Evolutionary conservation across 2,113 vertebrate species (phyloP).

Genomic region (Oryzias javanicus): DNA sequence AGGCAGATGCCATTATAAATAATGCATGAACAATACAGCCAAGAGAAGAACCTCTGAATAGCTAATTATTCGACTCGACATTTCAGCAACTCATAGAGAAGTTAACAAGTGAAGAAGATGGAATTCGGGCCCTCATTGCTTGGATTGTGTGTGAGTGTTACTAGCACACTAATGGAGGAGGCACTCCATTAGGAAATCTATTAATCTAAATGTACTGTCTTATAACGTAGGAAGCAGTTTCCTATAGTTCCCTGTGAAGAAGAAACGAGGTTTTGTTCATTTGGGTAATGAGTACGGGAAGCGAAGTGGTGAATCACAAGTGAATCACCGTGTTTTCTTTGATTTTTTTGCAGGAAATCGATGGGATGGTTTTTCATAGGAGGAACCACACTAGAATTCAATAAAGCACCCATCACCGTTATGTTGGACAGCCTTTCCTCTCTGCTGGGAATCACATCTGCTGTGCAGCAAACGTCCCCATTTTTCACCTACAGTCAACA

Average conservation of each 20-base stretch:
- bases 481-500: conserved; percentile 16
- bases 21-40: conserved; percentile 70
- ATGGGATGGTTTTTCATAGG: conserved; percentile 7
- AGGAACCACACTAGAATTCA: conserved; percentile 19
- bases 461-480: conserved; percentile 13
- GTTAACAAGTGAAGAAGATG: conserved; percentile 39
- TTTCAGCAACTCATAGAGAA: conserved; percentile 58
- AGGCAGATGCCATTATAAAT: conserved; percentile 73
- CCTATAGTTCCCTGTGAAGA: not conserved
- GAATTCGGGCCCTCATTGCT: conserved; percentile 24
- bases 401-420: not conserved
- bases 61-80: conserved; percentile 71
- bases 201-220: conserved; percentile 26
- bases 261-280: conserved; percentile 5
- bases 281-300: conserved; percentile 15
- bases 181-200: conserved; percentile 30
- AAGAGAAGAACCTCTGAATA: conserved; percentile 61
- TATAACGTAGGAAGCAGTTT: conserved; percentile 6
- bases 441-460: conserved; percentile 26
- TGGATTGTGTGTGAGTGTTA: conserved; percentile 2
- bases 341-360: conserved; percentile 15
- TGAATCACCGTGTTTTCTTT: not conserved
- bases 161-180: conserved; percentile 18
- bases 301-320: not conserved
- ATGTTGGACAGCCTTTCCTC: conserved; percentile 27